Evolutionary conservation across 2,888 invertebrate genomes (phyloP).

Genomic region (Sinhomidia bicolor): DNA sequence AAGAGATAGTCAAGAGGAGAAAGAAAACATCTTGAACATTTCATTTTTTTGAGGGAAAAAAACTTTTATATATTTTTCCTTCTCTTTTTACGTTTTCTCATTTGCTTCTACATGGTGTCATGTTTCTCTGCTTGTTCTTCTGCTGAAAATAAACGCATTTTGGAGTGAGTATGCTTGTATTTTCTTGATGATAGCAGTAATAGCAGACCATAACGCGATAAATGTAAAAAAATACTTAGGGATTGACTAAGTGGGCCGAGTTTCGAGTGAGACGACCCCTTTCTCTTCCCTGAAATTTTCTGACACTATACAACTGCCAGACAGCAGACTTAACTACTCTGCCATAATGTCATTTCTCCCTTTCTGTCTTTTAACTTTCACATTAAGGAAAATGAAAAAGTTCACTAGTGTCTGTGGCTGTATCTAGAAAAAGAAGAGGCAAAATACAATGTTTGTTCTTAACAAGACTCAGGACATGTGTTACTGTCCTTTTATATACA

Average conservation of each 20-base stretch:
- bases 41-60: constrained; percentile 33
- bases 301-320: constrained; percentile 24
- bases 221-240: constrained; percentile 42
- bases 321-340: constrained; percentile 25
- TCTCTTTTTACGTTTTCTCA: not conserved
- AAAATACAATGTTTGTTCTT: constrained; percentile 19
- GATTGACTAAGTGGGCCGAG: constrained; percentile 9
- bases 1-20: not conserved
- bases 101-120: not conserved
- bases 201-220: constrained; percentile 12
- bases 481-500: constrained; percentile 33
- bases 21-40: constrained; percentile 58
- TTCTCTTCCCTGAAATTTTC: constrained; percentile 32
- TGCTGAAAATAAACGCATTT: too few species aligned
- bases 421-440: not conserved
- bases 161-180: not conserved
- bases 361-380: constrained; percentile 67
- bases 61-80: not conserved
- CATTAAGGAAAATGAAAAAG: constrained; percentile 70
- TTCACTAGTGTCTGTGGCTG: constrained; percentile 27
- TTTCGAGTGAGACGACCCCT: constrained; percentile 16
- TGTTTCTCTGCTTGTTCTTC: not conserved
- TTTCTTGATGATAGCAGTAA: not conserved
- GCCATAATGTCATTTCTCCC: constrained; percentile 10
- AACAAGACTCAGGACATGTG: constrained; percentile 44